Evolutionary conservation across 2,888 invertebrate genomes (phyloP), one percentile per base, ranked within the genome.

Genomic region (Cantharis lateralis): DNA sequence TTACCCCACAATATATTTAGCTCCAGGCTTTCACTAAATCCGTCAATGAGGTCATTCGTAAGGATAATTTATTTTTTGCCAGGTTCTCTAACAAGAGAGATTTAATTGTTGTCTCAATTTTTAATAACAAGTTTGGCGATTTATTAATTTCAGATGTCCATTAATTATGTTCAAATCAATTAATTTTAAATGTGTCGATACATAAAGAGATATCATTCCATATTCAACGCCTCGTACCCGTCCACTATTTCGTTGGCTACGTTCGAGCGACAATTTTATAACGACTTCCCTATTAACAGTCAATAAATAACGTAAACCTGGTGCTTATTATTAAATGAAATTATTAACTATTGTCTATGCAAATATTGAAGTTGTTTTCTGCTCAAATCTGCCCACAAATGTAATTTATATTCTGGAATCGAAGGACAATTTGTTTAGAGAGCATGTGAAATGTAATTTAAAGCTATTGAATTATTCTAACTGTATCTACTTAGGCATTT

Each of bases 321-420:
- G 64, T 66, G 64, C 64, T 66, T 66, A 24, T 66, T 66, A 66
- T 62, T 48, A 73, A 63, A 68, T 62, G 18, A 28, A 61, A 68
- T 69, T 62, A 69, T 73, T 69, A 73, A 62, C 66, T 66, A 72
- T 69, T 72, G 72, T 73, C 70, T 76, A 80, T 79, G 80, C 79
- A 79, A 79, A 79, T 81, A 78, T 76, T 68, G 77, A 62, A 78
- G 79, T 79, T 79, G 81, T 78, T 81, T 75, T 80, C 80, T 79
- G 80, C 80, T 82, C 80, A 80, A 80, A 79, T 79, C 82, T 78
- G 69, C 81, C 81, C 81, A 80, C 79, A 69, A 75, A 62, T 18
- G 61, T 81, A 79, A 81, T 82, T 82, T 82, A 80, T 81, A 78
- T 74, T 72, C 77, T 70, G 74, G 78, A 70, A 75, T 63, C 63